Base-by-base conservation (phyloP, 2,113 vertebrate genomes). In the Cheilinus undulatus region DNA sequence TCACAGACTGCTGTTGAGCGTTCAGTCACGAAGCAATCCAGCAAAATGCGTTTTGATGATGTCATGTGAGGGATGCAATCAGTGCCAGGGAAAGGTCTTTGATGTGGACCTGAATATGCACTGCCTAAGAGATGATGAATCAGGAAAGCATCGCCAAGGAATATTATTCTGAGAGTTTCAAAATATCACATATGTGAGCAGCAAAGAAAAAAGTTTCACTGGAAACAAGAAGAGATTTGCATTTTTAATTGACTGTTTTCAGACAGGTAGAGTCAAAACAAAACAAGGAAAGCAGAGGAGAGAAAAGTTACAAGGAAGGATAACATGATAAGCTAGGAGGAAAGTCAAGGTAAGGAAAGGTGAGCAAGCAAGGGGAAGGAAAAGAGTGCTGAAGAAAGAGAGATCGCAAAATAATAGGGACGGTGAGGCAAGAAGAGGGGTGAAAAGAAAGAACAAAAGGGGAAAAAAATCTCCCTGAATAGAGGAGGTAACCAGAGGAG, bases 161-260 rank as follows among this genome's bases (percentile, higher is more conserved):
- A 46, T n/a, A 67, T 62, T 65, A 85, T 64, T 84, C 46, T 22
- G 2, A 52, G 72, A 70, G 68, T 58, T n/a, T 67, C 36, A 5
- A 51, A 82, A 78, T 52, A 63, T 61, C 49, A 57, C 54, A 46
- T 62, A 50, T 30, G 56, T 59, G 40, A 43, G 36, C 32, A 70
- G 54, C 28, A 80, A 70, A 77, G 71, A 69, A 66, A 34, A 66
- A 54, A 71, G 52, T 82, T 82, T 84, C 66, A 75, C 15, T 15
- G 45, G 49, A 63, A 67, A 36, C 26, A 69, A 38, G 17, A 75
- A 36, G 34, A 38, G 53, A 82, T 84, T 82, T 79, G 59, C 56
- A 82, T 66, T 80, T 72, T 82, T 75, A 84, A 84, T 78, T 59
- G 49, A 80, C n/a, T n/a, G n/a, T n/a, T n/a, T n/a, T n/a, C n/a